These are phyloP conservation scores for Varanus salvator DNA, from an alignment of 2,113 vertebrate genomes.

Conservation along the genomic window DNA sequence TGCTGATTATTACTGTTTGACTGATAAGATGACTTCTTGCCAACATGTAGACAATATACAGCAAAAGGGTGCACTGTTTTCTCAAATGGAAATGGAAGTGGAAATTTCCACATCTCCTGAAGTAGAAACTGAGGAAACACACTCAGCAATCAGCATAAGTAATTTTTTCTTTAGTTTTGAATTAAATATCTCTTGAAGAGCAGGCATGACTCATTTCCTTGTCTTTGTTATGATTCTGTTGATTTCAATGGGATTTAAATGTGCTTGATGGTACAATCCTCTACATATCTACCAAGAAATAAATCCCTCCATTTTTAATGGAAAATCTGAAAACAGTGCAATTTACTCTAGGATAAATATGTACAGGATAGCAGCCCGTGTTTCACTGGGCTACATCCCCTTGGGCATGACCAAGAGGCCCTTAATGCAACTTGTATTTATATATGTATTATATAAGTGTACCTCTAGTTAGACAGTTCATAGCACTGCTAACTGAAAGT, in stretches of 20 bases:
- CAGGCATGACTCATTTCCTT: neutral
- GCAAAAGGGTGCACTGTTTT: neutral
- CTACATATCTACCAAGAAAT: too few relatives aligned
- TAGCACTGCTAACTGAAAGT: neutral
- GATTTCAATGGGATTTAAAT: neutral
- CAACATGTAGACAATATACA: neutral
- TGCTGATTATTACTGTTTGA: neutral
- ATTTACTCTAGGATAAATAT: too few relatives aligned
- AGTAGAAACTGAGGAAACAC: constrained; percentile 25
- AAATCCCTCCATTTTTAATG: too few relatives aligned
- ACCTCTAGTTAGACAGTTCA: neutral
- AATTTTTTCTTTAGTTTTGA: constrained; percentile 17
- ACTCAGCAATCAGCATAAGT: constrained; percentile 2
- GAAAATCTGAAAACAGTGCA: too few relatives aligned
- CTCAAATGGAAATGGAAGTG: neutral
- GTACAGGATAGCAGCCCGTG: too few relatives aligned
- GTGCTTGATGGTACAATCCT: neutral
- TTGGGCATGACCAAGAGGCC: neutral
- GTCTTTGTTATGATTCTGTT: neutral
- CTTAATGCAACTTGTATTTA: neutral
- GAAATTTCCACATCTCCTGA: neutral
- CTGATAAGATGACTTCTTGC: neutral
- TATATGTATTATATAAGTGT: neutral
- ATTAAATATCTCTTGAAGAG: neutral
- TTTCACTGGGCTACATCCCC: neutral